Base-by-base conservation (phyloP, 2,888 invertebrate species). In the Thera britannica region DNA sequence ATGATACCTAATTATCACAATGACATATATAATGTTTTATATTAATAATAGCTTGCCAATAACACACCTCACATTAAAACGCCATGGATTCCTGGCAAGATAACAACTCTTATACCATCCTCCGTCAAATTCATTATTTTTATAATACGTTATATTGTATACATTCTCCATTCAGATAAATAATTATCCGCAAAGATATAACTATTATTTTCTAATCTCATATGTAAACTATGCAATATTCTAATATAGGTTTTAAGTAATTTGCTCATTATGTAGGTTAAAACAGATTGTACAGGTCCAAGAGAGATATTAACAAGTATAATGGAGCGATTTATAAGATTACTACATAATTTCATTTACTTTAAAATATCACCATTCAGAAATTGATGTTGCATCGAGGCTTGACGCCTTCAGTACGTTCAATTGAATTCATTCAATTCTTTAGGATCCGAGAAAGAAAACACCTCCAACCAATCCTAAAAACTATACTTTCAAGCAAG, bases 201-300 rank as follows among this genome's bases (percentile, higher is more conserved):
- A 84, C 88, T 90, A 89, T 90, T 88, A 86, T 90, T 88, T 71
- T 90, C 89, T 92, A 92, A 90, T 88, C 83, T 90, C 89, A 84
- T 81, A 84, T 83, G 82, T 85, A 85, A 85, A 78, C 77, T 81
- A 77, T 82, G 79, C 79, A 79, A 79, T 83, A 82, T 80, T 83
- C 74, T 83, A 86, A 79, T 82, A 83, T 82, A 82, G 77, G 75
- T 75, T 46, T 9, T 77, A 81, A 79, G 34, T 74, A 46, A 46
- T 79, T 84, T 87, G 83, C 77, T 78, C 79, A 79, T 73, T 78
- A 75, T 79, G 79, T 81, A 77, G 80, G 79, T 79, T 78, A 74
- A 76, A 74, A 75, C 75, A 76, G 70, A 80, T 60, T 67, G 74
- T 75, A 77, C 75, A 77, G 72, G 72, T 75, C 75, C 71, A 72